phyloP scores from a whole-genome alignment of 53 echinoderm and acorn worm genomes.

The Temnopleurus reevesii region DNA sequence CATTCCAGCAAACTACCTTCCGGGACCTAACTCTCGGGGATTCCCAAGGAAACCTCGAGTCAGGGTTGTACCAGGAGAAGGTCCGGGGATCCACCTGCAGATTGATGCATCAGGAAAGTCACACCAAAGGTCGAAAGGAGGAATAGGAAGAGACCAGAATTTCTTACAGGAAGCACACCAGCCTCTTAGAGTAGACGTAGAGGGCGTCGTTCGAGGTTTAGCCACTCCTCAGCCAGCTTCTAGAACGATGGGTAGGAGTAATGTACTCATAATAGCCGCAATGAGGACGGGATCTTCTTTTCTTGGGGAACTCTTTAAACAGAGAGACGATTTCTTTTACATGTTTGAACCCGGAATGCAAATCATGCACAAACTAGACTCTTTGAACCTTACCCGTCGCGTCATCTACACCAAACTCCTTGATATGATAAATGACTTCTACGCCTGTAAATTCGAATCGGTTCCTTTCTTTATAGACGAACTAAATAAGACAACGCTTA shows the following conservation, averaged over 20 bases:
- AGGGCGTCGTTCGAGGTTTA: neutral
- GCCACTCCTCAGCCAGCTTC: neutral
- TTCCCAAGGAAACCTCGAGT: neutral
- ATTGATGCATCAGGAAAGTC: neutral
- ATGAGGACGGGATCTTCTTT: conserved; percentile 96
- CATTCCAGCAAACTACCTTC: neutral
- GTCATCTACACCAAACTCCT: conserved; percentile 66
- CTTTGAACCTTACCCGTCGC: conserved; percentile 42
- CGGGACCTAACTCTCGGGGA: neutral
- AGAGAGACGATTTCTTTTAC: conserved; percentile 83
- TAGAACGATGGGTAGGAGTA: neutral
- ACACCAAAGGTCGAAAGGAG: too few species aligned
- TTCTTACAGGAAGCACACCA: too few species aligned
- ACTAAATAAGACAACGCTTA: conserved; percentile 41
- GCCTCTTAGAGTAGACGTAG: too few species aligned
- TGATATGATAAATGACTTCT: conserved; percentile 69
- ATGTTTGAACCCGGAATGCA: conserved; percentile 85
- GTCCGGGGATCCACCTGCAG: neutral
- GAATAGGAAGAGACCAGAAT: too few species aligned
- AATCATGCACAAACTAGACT: conserved; percentile 58
- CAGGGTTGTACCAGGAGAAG: neutral
- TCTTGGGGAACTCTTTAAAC: conserved; percentile 80
- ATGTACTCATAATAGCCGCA: conserved; percentile 70
- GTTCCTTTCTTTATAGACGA: conserved; percentile 65
- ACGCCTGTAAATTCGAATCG: conserved; percentile 65